Base-by-base conservation (phyloP, 1,140 invertebrate species). In the Drosophila takahashii region DNA sequence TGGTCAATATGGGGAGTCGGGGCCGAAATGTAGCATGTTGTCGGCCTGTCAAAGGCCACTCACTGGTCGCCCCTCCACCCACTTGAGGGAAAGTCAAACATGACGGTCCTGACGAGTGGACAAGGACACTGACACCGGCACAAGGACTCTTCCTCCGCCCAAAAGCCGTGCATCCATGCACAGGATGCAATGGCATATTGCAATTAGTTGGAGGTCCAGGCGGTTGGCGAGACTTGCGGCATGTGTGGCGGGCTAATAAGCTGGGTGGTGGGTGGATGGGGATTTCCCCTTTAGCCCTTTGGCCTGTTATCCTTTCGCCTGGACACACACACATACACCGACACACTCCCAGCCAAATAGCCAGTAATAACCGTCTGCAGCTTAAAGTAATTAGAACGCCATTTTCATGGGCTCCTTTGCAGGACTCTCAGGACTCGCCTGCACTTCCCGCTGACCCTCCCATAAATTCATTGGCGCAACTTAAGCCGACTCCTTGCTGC, bases 381-480 rank as follows among this genome's bases (percentile, higher is more conserved):
- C 84, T 87, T 89, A 87, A 87, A 87, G 83, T 87, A 87, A 87
- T 87, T 87, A 87, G 83, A 83, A 69, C 59, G 76, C 79, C 84
- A 87, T 87, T 89, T 89, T 76, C 76, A 65, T 42, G 60, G 45
- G 22, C 18, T 67, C 45, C 60, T 41, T 51, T 11, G 45, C 67
- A 53, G 71, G 76, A 44, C 39, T 37, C 22, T 22, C 22, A 22
- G 22, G 76, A 44, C 39, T 37, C 47, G 27, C 11, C 41, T 39
- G 42, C 41, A 16, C 44, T 34, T 26, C 18, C 54, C 18, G 15
- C 45, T 57, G 27, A 52, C 42, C 60, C 45, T 36, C 48, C 64
- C 51, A 86, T 86, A 86, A 87, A 86, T 87, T 77, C 81, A 73
- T 69, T 66, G 56, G 56, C 47, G 48, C 75, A 83, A 79, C 84